Evolutionary conservation across 2,113 vertebrate genomes (phyloP).

Genomic region (Ictalurus furcatus): DNA sequence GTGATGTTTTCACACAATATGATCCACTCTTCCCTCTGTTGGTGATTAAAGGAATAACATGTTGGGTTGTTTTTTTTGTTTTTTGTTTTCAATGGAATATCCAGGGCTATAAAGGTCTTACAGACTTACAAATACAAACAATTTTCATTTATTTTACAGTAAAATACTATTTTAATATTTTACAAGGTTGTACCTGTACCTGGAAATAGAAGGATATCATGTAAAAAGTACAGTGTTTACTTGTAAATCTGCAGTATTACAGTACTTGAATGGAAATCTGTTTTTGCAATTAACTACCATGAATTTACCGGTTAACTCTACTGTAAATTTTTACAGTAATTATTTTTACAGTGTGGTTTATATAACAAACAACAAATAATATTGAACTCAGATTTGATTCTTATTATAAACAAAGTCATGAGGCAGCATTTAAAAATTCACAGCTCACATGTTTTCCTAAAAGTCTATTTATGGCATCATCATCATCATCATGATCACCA

Average conservation of each 20-base stretch:
- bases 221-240: no score
- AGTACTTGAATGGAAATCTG: background rate
- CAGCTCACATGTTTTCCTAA: no score
- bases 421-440: no score
- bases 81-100: background rate
- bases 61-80: background rate
- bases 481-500: background rate
- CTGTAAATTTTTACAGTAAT: background rate
- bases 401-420: no score
- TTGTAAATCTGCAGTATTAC: background rate
- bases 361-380: background rate
- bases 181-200: background rate
- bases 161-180: background rate
- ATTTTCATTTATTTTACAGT: background rate
- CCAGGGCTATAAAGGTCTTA: background rate
- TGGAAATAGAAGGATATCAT: background rate
- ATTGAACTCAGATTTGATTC: background rate
- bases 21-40: constrained; percentile 15
- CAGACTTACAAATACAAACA: background rate
- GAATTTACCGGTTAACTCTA: background rate
- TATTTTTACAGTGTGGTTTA: background rate
- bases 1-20: background rate
- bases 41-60: constrained; percentile 21
- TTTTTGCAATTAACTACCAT: background rate
- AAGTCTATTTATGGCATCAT: background rate